Evolutionary conservation across 2,113 vertebrate species (phyloP).

Genomic region (Tympanuchus pallidicinctus): DNA sequence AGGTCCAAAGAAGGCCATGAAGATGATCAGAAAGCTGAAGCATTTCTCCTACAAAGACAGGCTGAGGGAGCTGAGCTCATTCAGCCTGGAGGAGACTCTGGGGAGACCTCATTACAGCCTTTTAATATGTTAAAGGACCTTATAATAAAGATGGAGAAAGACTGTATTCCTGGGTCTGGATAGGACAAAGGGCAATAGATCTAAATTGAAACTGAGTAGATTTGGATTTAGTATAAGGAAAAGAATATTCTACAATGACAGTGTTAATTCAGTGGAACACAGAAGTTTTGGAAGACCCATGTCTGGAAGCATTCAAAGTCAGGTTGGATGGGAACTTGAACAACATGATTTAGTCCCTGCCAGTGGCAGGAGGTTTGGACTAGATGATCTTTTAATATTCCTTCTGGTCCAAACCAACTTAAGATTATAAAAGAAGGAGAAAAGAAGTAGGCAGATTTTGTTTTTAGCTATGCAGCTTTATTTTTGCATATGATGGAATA

Average conservation of each 20-base stretch:
- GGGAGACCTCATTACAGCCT: background rate
- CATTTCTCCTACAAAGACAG: background rate
- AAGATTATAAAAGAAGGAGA: background rate
- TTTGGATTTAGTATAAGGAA: background rate
- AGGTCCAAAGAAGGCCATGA: background rate
- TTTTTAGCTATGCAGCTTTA: background rate
- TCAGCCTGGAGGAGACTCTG: rapidly evolving
- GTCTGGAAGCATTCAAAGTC: background rate
- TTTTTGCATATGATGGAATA: background rate
- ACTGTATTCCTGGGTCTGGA: background rate
- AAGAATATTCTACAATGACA: background rate
- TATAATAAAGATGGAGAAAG: background rate
- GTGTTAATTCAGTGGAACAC: background rate
- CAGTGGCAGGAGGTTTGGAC: background rate
- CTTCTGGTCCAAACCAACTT: background rate
- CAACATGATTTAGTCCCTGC: no score
- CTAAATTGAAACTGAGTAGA: background rate
- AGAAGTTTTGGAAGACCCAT: background rate
- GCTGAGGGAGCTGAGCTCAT: background rate
- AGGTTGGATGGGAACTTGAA: background rate
- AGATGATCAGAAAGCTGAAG: background rate
- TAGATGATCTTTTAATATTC: background rate
- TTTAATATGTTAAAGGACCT: background rate
- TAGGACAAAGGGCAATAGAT: background rate
- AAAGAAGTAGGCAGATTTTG: background rate